Evolutionary conservation across 2,888 invertebrate genomes (phyloP).

Genomic region (Marronus borbonicus): DNA sequence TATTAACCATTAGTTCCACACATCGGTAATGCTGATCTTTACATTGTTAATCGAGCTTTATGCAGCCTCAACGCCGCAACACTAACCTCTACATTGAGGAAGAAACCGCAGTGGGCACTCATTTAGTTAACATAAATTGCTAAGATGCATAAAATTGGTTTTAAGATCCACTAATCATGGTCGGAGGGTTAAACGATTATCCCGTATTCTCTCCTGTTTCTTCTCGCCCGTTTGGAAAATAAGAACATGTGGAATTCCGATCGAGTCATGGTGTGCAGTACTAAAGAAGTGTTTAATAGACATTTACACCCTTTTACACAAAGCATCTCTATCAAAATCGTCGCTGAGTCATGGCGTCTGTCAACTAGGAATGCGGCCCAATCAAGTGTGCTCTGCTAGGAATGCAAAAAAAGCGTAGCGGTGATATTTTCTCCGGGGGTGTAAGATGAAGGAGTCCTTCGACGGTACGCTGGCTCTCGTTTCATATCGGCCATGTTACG

Average conservation of each 20-base stretch:
- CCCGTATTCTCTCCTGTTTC: constrained; percentile 47
- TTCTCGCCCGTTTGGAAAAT: constrained; percentile 34
- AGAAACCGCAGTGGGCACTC: constrained; percentile 46
- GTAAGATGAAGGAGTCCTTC: constrained; percentile 28
- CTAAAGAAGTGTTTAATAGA: constrained; percentile 64
- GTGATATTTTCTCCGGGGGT: constrained; percentile 43
- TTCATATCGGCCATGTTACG: constrained; percentile 14
- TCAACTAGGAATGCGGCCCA: constrained; percentile 66
- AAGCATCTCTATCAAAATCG: constrained; percentile 66
- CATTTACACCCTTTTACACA: constrained; percentile 68
- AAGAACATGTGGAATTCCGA: constrained; percentile 52
- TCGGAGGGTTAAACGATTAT: constrained; percentile 58
- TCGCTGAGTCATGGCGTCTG: constrained; percentile 66
- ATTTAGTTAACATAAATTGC: constrained; percentile 52
- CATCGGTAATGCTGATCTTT: constrained; percentile 48
- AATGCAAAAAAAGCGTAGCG: constrained; percentile 59
- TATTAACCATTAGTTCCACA: constrained; percentile 51
- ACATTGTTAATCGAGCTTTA: constrained; percentile 44
- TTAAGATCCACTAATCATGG: constrained; percentile 56
- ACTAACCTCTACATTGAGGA: constrained; percentile 39
- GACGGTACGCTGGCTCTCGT: constrained; percentile 17
- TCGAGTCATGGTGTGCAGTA: constrained; percentile 58
- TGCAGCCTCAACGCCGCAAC: constrained; percentile 13
- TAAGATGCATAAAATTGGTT: constrained; percentile 59
- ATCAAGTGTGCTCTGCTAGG: constrained; percentile 60